Evolutionary conservation across 2,888 invertebrate species (phyloP).

Genomic region (Icerya purchasi): DNA sequence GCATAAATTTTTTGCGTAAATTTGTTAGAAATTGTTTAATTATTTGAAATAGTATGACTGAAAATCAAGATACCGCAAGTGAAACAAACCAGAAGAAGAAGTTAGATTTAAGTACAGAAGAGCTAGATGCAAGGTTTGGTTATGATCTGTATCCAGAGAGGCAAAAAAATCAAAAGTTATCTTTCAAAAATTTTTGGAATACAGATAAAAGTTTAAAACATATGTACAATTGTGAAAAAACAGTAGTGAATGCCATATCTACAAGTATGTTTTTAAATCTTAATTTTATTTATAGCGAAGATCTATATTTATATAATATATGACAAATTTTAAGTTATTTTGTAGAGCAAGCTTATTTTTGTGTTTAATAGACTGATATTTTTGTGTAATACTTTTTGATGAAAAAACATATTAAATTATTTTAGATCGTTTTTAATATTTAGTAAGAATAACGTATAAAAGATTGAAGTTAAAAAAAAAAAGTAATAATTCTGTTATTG

Average conservation of each 20-base stretch:
- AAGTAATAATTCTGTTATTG: background rate
- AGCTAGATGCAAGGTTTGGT: conserved; percentile 32
- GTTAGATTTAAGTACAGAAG: background rate
- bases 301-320: too few relatives aligned
- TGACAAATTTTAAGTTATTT: too few relatives aligned
- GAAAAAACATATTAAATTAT: background rate
- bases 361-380: too few relatives aligned
- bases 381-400: conserved; percentile 7
- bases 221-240: conserved; percentile 1
- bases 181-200: conserved; percentile 55
- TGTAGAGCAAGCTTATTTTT: too few relatives aligned
- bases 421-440: background rate
- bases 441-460: too few relatives aligned
- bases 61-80: too few relatives aligned
- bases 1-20: too few relatives aligned
- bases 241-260: background rate
- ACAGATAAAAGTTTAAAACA: conserved; percentile 39
- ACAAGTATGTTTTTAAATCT: too few relatives aligned
- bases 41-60: too few relatives aligned
- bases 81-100: background rate
- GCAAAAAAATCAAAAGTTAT: conserved; percentile 39
- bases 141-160: conserved; percentile 69
- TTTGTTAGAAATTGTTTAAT: too few relatives aligned
- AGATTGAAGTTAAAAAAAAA: too few relatives aligned
- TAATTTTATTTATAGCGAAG: too few relatives aligned